These are phyloP conservation scores for Calliphora vomitoria DNA, from an alignment of 2,888 invertebrate species.

Conservation along the genomic window DNA sequence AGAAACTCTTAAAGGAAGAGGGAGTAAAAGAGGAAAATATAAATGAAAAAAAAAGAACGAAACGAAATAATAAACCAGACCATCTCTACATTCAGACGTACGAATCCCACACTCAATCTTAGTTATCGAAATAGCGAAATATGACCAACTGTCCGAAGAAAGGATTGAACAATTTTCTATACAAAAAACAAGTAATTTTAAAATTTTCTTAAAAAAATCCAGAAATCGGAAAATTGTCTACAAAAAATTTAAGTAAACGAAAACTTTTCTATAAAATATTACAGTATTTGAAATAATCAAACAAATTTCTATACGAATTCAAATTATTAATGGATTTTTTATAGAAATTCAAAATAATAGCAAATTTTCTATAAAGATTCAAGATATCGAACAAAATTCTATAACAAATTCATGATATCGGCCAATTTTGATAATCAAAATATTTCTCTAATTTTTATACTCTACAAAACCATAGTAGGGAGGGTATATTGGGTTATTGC, in stretches of 20 bases:
- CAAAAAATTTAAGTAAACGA: background rate
- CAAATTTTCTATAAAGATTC: background rate
- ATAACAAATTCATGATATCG: no score
- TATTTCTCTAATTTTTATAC: no score
- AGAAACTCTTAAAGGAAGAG: conserved; percentile 40
- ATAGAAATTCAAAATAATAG: no score
- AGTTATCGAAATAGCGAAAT: background rate
- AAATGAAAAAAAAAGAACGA: conserved; percentile 5
- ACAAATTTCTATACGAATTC: no score
- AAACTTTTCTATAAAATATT: background rate
- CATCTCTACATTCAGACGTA: conserved; percentile 36
- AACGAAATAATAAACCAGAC: conserved; percentile 54
- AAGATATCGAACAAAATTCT: background rate
- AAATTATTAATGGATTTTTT: no score
- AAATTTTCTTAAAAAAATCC: background rate
- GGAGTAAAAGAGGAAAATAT: background rate
- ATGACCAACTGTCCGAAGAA: conserved; percentile 55
- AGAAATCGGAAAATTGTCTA: no score
- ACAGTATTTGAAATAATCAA: no score
- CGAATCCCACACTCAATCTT: conserved; percentile 30
- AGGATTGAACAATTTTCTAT: background rate
- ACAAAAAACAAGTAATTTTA: background rate
- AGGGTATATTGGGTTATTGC: no score
- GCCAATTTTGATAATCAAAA: no score
- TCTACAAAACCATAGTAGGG: no score